These are phyloP conservation scores for Bombus balteatus DNA, from an alignment of 1,140 invertebrate species.

Conservation along the genomic window DNA sequence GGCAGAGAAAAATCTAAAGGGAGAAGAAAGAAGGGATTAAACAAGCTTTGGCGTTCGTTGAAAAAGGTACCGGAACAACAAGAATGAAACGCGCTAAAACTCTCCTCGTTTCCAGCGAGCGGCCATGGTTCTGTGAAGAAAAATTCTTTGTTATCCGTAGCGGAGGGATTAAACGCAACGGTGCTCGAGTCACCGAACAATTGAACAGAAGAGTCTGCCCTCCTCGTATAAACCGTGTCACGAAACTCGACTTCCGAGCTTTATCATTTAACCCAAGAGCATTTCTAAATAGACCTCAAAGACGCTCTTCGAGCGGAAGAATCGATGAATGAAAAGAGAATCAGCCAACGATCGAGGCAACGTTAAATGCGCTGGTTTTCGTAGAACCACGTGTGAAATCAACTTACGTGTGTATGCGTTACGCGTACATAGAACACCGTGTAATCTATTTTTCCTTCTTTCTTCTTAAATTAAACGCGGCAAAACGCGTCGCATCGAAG, in stretches of 20 bases:
- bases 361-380: too few species aligned
- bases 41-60: slow-evolving; percentile 33
- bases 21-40: slow-evolving; percentile 11
- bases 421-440: too few species aligned
- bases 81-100: slow-evolving; percentile 41
- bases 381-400: not conserved
- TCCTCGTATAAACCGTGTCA: slow-evolving; percentile 39
- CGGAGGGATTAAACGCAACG: slow-evolving; percentile 39
- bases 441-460: not conserved
- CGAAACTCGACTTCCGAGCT: slow-evolving; percentile 47
- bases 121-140: slow-evolving; percentile 15
- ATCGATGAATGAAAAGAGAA: slow-evolving; percentile 8
- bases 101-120: slow-evolving; percentile 37
- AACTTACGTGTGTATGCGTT: too few species aligned
- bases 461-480: not conserved
- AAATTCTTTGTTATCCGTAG: slow-evolving; percentile 53
- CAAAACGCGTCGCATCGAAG: not conserved
- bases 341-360: too few species aligned
- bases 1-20: not conserved
- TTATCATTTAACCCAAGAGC: slow-evolving; percentile 46
- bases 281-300: slow-evolving; percentile 45
- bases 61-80: slow-evolving; percentile 32
- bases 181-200: slow-evolving; percentile 47
- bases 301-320: slow-evolving; percentile 40
- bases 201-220: not conserved